Conservation (phyloP, 1,140 invertebrate species). For the Chelonus insularis region DNA sequence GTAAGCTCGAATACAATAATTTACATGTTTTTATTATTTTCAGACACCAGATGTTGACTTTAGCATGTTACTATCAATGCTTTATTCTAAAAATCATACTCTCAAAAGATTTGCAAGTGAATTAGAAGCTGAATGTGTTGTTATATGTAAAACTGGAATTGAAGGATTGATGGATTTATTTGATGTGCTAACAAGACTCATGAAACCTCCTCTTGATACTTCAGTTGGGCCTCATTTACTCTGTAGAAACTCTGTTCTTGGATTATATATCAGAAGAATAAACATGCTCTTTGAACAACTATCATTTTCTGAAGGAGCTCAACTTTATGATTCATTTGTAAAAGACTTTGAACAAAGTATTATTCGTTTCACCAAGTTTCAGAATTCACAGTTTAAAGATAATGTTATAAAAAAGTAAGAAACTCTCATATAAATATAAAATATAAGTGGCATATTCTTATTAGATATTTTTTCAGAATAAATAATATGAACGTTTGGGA, state of each 20-base stretch:
- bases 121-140: slow-evolving; percentile 62
- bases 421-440: not conserved
- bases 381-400: slow-evolving; percentile 17
- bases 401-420: slow-evolving; percentile 27
- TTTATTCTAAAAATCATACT: slow-evolving; percentile 62
- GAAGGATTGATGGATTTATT: slow-evolving; percentile 68
- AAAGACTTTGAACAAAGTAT: slow-evolving; percentile 17
- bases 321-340: slow-evolving; percentile 67
- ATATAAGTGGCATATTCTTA: slow-evolving; percentile 1
- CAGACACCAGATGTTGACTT: slow-evolving; percentile 67
- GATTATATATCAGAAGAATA: slow-evolving; percentile 78
- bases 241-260: slow-evolving; percentile 63
- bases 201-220: slow-evolving; percentile 52
- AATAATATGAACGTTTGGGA: slow-evolving; percentile 70
- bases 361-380: not conserved
- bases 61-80: slow-evolving; percentile 60
- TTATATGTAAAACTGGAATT: slow-evolving; percentile 62
- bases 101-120: slow-evolving; percentile 60
- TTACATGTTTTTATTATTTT: slow-evolving; percentile 12
- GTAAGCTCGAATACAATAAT: not conserved
- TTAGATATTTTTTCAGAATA: slow-evolving; percentile 44
- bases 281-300: slow-evolving; percentile 80
- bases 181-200: slow-evolving; percentile 59
- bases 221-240: slow-evolving; percentile 42
- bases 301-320: slow-evolving; percentile 77